Evolutionary conservation across 2,797 vertebrate genomes (phyloP).

Genomic region (Gymnoscopelus microlampas): DNA sequence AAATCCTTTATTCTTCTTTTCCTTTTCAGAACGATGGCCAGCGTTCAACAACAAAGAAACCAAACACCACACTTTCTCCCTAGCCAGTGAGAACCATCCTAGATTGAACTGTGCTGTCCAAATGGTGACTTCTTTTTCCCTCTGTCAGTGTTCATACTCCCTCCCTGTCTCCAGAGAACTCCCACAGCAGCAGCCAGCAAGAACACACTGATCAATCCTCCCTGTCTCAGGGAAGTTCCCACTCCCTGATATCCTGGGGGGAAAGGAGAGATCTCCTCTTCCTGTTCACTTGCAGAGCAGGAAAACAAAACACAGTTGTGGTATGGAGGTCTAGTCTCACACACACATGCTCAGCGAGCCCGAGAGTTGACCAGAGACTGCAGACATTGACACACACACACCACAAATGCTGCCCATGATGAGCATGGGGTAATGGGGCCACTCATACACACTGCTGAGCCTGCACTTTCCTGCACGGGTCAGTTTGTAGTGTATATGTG

Average conservation of each 20-base stretch:
- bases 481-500: constrained; percentile 70
- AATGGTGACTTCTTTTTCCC: constrained; percentile 17
- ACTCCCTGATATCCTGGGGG: constrained; percentile 54
- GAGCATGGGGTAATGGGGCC: constrained; percentile 50
- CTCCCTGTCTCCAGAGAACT: constrained; percentile 40
- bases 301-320: constrained; percentile 46
- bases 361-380: constrained; percentile 7
- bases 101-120: not conserved
- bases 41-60: constrained; percentile 25
- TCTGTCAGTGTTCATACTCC: constrained; percentile 45
- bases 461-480: constrained; percentile 67
- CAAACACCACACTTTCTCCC: constrained; percentile 29
- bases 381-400: constrained; percentile 37
- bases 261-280: constrained; percentile 56
- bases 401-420: constrained; percentile 49
- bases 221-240: constrained; percentile 23
- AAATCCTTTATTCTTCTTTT: constrained; percentile 22
- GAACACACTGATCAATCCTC: constrained; percentile 38
- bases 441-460: constrained; percentile 53
- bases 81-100: constrained; percentile 37
- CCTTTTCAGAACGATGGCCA: constrained; percentile 13
- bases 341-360: not conserved
- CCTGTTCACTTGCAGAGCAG: constrained; percentile 59
- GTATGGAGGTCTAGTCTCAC: not conserved
- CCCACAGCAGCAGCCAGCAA: constrained; percentile 29